Percentiles rank a stretch among this genome's conserved stretches.
phyloP scores from a whole-genome alignment of 2,888 invertebrate genomes.

The Agrotis clavis region DNA sequence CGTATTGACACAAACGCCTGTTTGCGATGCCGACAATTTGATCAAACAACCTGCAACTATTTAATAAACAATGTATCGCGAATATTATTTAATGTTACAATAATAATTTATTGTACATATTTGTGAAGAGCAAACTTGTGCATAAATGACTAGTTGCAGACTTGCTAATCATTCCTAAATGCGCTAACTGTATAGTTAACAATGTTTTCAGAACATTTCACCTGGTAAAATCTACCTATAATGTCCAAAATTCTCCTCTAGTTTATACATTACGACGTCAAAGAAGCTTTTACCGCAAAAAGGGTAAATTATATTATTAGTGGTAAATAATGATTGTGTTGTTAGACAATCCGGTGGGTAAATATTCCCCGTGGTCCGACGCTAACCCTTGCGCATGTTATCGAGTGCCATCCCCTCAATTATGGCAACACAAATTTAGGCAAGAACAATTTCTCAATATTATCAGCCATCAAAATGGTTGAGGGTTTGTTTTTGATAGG shows the following conservation, averaged over 20 bases:
- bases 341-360: constrained; percentile 51
- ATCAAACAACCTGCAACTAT: constrained; percentile 84
- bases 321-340: constrained; percentile 47
- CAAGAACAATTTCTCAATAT: constrained; percentile 76
- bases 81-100: constrained; percentile 58
- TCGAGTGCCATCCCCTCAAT: constrained; percentile 60
- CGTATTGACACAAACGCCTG: constrained; percentile 84
- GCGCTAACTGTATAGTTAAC: constrained; percentile 9
- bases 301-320: constrained; percentile 52
- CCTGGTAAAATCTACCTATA: neutral
- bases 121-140: constrained; percentile 39
- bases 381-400: constrained; percentile 57
- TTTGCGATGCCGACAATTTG: constrained; percentile 85
- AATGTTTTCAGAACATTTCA: neutral
- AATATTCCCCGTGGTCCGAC: constrained; percentile 57
- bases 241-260: neutral
- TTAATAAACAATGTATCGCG: constrained; percentile 76
- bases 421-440: constrained; percentile 61
- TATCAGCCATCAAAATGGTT: constrained; percentile 80
- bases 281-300: constrained; percentile 17
- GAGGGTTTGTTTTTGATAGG: constrained; percentile 85
- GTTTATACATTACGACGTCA: constrained; percentile 9
- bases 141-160: constrained; percentile 47
- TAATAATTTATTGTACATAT: constrained; percentile 44
- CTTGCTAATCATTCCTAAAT: constrained; percentile 27